Evolutionary conservation across 2,113 vertebrate genomes (phyloP), one percentile per base, ranked within the genome.

Genomic region (Passerina amoena): DNA sequence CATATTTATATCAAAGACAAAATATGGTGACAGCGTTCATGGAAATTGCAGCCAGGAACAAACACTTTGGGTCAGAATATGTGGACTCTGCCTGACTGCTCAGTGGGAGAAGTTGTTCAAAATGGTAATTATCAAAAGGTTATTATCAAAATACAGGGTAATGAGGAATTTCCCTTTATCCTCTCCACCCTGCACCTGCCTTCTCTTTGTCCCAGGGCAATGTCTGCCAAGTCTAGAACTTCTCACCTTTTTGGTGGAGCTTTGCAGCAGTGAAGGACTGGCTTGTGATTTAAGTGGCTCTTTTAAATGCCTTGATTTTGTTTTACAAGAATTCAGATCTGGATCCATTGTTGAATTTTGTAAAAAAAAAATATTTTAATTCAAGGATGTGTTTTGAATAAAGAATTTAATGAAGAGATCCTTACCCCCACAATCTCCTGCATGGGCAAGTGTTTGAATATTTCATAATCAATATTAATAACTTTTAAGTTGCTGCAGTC

Each of bases 381-480:
- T 21, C 20, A 33, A 90, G 60, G 24, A 24, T 61, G 16, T 48
- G 44, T 68, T 92, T 86, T 69, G 22, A 44, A 21, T 65, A 70
- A 92, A 81, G 37, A 96, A 92, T 91, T 76, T 59, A 84, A 92
- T 91, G 38, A 83, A 92, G 66, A 76, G 38, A 31, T 53, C 33
- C 33, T 70, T 89, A 93, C 47, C 48, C 17, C 7, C 76, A 79
- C 72, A 70, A 77, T 35, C 60, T 78, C 80, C 35, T 88, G 10
- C 78, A 47, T 76, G 59, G 82, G 31, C 70, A 86, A 88, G 73
- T 79, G 82, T 94, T 94, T 96, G 86, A 98, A 88, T 97, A 94
- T 97, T 97, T 97, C 44, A 95, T 87, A 90, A 85, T 87, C 78
- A 90, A 47, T 96, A 91, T 94, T 96, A 96, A 94, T 92, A 96